phyloP scores from a whole-genome alignment of 2,797 vertebrate genomes.

The Sebastes itinus region DNA sequence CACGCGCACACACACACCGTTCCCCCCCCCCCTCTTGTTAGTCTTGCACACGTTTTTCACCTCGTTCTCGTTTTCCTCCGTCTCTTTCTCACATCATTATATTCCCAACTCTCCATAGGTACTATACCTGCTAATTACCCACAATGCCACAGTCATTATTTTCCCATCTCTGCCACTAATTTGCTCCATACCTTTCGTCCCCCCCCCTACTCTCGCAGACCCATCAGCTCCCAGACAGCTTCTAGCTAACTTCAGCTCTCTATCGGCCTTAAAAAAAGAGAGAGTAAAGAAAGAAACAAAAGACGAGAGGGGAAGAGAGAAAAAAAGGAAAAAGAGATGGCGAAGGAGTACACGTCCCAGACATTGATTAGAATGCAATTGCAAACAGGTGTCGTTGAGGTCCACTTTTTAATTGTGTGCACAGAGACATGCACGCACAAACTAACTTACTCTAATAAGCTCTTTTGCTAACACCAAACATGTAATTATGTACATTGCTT shows the following conservation, averaged over 20 bases:
- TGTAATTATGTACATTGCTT: slow-evolving; percentile 70
- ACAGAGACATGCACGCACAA: slow-evolving; percentile 43
- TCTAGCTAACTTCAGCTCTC: slow-evolving; percentile 67
- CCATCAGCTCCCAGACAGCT: slow-evolving; percentile 76
- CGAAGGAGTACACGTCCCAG: slow-evolving; percentile 53
- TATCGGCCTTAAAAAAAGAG: slow-evolving; percentile 46
- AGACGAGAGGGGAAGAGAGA: slow-evolving; percentile 9
- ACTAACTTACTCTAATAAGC: slow-evolving; percentile 65
- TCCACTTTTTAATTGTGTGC: slow-evolving; percentile 66
- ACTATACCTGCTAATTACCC: slow-evolving; percentile 81
- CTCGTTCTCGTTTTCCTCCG: slow-evolving; percentile 75
- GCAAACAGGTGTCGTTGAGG: slow-evolving; percentile 68
- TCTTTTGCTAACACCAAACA: slow-evolving; percentile 66
- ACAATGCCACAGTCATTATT: slow-evolving; percentile 80
- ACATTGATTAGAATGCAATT: slow-evolving; percentile 73
- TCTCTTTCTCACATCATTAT: slow-evolving; percentile 83
- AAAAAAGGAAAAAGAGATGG: slow-evolving; percentile 34
- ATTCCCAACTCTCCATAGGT: slow-evolving; percentile 80
- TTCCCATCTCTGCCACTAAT: slow-evolving; percentile 78
- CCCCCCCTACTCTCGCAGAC: slow-evolving; percentile 52
- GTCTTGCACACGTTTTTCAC: slow-evolving; percentile 73
- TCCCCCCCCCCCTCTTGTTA: slow-evolving; percentile 51
- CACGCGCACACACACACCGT: background rate
- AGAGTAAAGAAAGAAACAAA: slow-evolving; percentile 52
- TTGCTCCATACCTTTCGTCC: slow-evolving; percentile 72